These are phyloP conservation scores for Triplophysa siluroides DNA, from an alignment of 2,113 vertebrate species.

Conservation along the genomic window DNA sequence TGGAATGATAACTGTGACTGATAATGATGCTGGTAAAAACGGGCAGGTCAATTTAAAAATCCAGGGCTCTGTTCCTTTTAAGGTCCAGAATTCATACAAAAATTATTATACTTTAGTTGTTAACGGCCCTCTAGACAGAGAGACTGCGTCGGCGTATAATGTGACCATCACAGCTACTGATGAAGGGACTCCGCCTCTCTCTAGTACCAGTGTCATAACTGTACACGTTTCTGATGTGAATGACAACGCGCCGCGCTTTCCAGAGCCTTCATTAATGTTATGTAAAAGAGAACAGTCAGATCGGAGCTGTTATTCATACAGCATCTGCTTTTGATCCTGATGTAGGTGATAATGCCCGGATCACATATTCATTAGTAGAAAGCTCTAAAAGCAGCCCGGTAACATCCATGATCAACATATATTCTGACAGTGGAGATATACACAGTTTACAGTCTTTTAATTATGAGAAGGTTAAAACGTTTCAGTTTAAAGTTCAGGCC, in stretches of 20 bases:
- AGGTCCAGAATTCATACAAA: slow-evolving; percentile 50
- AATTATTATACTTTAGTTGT: slow-evolving; percentile 60
- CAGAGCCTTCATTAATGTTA: slow-evolving; percentile 63
- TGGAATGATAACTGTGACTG: slow-evolving; percentile 71
- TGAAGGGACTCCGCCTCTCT: slow-evolving; percentile 60
- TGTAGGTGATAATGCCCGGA: slow-evolving; percentile 58
- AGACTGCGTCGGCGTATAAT: slow-evolving; percentile 56
- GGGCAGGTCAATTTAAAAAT: slow-evolving; percentile 26
- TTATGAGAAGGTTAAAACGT: slow-evolving; percentile 58
- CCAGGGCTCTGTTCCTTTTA: slow-evolving; percentile 44
- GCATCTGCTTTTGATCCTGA: slow-evolving; percentile 67
- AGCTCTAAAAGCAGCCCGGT: slow-evolving; percentile 45
- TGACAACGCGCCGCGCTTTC: slow-evolving; percentile 58
- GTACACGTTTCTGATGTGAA: slow-evolving; percentile 64
- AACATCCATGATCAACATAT: slow-evolving; percentile 62
- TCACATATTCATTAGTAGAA: slow-evolving; percentile 62
- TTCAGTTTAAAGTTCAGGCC: slow-evolving; percentile 70
- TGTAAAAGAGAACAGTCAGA: slow-evolving; percentile 73
- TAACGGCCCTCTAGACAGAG: slow-evolving; percentile 62
- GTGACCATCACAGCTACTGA: slow-evolving; percentile 62
- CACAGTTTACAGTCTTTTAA: slow-evolving; percentile 53
- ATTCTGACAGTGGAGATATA: slow-evolving; percentile 53
- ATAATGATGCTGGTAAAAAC: slow-evolving; percentile 68
- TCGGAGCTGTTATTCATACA: slow-evolving; percentile 64
- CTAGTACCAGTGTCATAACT: slow-evolving; percentile 52